Conservation (phyloP, 64 coral and sea anemone genomes). For the Actinia tenebrosa region DNA sequence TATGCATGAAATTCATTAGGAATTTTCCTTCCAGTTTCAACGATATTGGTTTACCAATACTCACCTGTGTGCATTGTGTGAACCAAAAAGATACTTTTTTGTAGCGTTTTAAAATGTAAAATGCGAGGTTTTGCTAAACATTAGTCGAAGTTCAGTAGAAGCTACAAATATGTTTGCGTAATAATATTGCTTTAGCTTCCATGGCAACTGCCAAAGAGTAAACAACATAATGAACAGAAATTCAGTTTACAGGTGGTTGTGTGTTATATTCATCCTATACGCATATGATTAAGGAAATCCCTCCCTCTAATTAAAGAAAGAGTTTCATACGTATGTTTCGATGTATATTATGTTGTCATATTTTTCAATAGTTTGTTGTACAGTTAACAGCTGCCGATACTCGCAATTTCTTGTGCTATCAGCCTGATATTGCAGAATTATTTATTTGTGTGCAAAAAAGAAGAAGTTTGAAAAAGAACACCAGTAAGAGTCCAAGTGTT, state of each 20-base stretch:
- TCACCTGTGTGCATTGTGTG: not conserved
- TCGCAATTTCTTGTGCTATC: too few species aligned
- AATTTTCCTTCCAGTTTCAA: not conserved
- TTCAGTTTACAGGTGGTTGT: not conserved
- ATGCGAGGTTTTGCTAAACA: not conserved
- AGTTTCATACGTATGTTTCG: too few species aligned
- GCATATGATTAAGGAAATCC: too few species aligned
- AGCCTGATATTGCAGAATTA: too few species aligned
- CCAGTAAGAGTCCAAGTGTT: too few species aligned
- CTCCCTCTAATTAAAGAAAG: too few species aligned
- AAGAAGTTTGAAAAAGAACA: too few species aligned
- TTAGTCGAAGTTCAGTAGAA: not conserved
- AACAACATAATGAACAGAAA: not conserved
- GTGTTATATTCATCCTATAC: not conserved
- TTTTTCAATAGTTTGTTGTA: too few species aligned
- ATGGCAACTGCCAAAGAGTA: not conserved
- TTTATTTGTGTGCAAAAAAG: too few species aligned
- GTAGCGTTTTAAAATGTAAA: not conserved
- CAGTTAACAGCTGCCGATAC: too few species aligned
- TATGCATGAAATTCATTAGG: not conserved
- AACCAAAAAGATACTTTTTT: not conserved
- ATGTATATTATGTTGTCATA: too few species aligned
- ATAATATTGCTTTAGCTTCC: not conserved
- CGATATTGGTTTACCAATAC: not conserved
- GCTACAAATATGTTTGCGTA: not conserved